Base-by-base conservation (phyloP, 2,888 invertebrate species). In the Cheilosia vernalis region DNA sequence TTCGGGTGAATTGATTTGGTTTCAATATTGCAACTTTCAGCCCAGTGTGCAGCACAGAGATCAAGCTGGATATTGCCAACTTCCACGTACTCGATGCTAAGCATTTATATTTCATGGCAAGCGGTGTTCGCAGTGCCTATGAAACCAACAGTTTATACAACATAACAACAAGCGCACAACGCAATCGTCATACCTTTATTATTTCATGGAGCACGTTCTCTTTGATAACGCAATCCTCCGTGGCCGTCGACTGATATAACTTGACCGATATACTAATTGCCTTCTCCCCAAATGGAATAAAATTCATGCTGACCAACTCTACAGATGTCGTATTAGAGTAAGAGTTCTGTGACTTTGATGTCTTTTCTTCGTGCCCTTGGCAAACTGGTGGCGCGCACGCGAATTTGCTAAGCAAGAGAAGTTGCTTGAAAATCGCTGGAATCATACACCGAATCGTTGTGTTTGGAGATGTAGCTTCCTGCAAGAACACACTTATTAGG, bases 281-380 rank as follows among this genome's bases (percentile, higher is more conserved):
- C 90, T 95, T 95, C 90, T 97, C 97, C 42, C 96, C 96, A 92
- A 97, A 97, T 53, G 97, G 96, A 89, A 97, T 96, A 90, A 96
- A 96, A 92, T 96, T 96, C 94, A 96, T 95, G 79, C 95, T 94
- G 51, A 96, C 94, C 94, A 96, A 96, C 90, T 96, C 96, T 56
- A 94, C 93, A 91, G 95, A 92, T 72, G 90, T 88, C 81, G 89
- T 90, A 76, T 90, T 91, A 3, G 90, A 88, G 87, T 90, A 91
- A 80, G 90, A 89, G 42, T 89, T 89, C 63, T 88, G 87, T 33
- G 92, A 90, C 73, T 93, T 92, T 60, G 91, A 92, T 89, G 94
- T 94, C 56, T 93, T 93, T 82, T 94, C 93, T 76, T 91, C 91
- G 33, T 89, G 88, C 55, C 87, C 89, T 61, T 90, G 90, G 73